Percentiles rank a stretch among this genome's conserved stretches.
These are phyloP conservation scores for Saccopteryx leptura DNA, from an alignment of 2,113 vertebrate genomes.

Conservation along the genomic window DNA sequence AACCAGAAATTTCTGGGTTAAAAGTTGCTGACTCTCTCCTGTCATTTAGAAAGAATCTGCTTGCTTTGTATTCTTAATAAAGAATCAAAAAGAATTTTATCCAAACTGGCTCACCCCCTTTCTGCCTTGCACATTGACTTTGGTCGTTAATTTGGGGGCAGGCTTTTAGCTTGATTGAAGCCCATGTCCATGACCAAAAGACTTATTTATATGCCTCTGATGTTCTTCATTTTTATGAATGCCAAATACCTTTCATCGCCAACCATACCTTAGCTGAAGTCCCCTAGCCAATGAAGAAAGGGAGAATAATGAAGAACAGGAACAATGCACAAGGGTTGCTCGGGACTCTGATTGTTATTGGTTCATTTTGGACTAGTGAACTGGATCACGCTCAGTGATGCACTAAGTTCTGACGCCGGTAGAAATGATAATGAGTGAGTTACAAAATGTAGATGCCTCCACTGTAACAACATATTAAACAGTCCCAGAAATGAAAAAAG, in stretches of 20 bases:
- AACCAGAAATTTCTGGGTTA: not conserved
- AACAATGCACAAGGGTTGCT: not conserved
- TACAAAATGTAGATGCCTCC: conserved; percentile 50
- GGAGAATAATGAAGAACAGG: conserved; percentile 54
- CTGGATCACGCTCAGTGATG: conserved; percentile 33
- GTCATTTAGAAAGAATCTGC: conserved; percentile 70
- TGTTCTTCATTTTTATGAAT: conserved; percentile 74
- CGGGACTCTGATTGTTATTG: conserved; percentile 10
- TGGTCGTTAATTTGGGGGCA: conserved; percentile 72
- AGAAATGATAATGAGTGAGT: conserved; percentile 29
- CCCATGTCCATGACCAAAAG: conserved; percentile 61
- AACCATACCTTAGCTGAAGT: conserved; percentile 48
- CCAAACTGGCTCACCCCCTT: conserved; percentile 16
- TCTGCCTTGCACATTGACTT: conserved; percentile 56
- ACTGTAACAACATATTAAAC: not conserved
- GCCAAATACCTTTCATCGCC: conserved; percentile 71
- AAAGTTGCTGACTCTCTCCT: conserved; percentile 68
- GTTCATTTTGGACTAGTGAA: conserved; percentile 54
- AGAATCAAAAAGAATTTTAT: conserved; percentile 72
- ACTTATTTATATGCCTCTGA: not conserved
- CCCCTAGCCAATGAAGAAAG: not conserved
- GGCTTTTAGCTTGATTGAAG: conserved; percentile 75
- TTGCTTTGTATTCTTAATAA: conserved; percentile 80
- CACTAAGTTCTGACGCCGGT: conserved; percentile 31
- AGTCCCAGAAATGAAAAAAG: not conserved